phyloP scores from a whole-genome alignment of 64 coral and sea anemone species.

The Porites lutea region DNA sequence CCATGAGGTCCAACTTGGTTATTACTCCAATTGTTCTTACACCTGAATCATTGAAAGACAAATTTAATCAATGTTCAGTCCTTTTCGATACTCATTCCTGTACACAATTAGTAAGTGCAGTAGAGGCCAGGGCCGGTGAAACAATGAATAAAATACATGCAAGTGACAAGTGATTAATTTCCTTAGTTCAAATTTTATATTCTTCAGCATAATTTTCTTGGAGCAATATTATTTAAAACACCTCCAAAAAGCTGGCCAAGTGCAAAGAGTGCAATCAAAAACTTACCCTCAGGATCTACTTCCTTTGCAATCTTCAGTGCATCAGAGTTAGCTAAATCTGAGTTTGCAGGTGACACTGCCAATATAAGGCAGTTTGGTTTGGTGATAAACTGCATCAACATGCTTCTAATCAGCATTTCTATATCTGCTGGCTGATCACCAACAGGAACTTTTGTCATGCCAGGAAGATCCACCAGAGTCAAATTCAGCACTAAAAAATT shows the following conservation, averaged over 20 bases:
- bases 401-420: constrained; percentile 86
- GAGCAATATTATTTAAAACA: no score
- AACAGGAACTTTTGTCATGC: constrained; percentile 98
- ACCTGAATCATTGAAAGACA: constrained; percentile 37
- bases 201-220: no score
- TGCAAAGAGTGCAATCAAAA: neutral
- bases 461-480: constrained; percentile 97
- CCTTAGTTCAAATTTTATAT: no score
- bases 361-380: constrained; percentile 95
- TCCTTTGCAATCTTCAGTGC: constrained; percentile 98
- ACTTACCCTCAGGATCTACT: constrained; percentile 89
- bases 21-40: constrained; percentile 96
- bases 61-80: no score
- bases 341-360: constrained; percentile 96
- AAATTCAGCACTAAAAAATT: constrained; percentile 81
- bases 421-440: constrained; percentile 97
- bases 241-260: no score
- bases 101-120: no score
- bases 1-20: constrained; percentile 99
- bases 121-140: no score
- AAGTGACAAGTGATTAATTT: no score
- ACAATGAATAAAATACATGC: no score
- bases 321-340: constrained; percentile 97
- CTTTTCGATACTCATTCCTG: no score
- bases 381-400: constrained; percentile 93